Evolutionary conservation across 2,888 invertebrate genomes (phyloP).

Genomic region (Thyatira batis): DNA sequence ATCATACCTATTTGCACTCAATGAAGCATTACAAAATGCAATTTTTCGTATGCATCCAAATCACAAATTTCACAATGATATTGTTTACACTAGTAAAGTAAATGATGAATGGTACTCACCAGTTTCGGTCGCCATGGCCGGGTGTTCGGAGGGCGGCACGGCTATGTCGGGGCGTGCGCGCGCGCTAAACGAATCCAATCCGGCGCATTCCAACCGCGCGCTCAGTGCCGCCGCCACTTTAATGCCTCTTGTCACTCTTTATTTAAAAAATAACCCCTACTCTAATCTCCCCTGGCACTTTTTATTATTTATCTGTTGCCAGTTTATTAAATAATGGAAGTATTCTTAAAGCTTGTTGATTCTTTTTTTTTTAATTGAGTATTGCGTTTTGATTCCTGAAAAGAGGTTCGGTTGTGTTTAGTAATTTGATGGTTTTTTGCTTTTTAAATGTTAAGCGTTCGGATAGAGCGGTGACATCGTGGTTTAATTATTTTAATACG

Average conservation of each 20-base stretch:
- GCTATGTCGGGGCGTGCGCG: slow-evolving; percentile 73
- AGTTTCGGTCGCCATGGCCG: slow-evolving; percentile 80
- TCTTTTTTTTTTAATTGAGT: slow-evolving; percentile 37
- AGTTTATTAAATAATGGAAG: slow-evolving; percentile 21
- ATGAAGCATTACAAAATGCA: too few relatives aligned
- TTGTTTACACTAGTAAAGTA: slow-evolving; percentile 4
- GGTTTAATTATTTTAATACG: slow-evolving; percentile 24
- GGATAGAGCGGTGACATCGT: slow-evolving; percentile 39
- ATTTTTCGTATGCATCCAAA: too few relatives aligned
- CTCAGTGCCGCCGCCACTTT: slow-evolving; percentile 74
- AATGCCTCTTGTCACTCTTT: slow-evolving; percentile 54
- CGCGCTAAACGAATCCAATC: slow-evolving; percentile 75
- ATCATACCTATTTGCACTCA: too few relatives aligned
- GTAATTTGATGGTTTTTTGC: slow-evolving; percentile 6
- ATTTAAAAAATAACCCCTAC: slow-evolving; percentile 26
- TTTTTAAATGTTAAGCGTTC: not conserved
- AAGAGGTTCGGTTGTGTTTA: slow-evolving; percentile 29
- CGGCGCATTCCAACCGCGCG: slow-evolving; percentile 77
- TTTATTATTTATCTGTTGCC: slow-evolving; percentile 20
- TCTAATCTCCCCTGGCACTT: slow-evolving; percentile 30
- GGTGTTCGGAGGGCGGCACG: slow-evolving; percentile 79
- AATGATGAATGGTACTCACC: slow-evolving; percentile 52
- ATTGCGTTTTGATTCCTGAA: slow-evolving; percentile 50
- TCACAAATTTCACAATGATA: too few relatives aligned
- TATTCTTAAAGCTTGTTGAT: slow-evolving; percentile 45